Conservation (phyloP, 2,797 vertebrate genomes). For the Prionace glauca region DNA sequence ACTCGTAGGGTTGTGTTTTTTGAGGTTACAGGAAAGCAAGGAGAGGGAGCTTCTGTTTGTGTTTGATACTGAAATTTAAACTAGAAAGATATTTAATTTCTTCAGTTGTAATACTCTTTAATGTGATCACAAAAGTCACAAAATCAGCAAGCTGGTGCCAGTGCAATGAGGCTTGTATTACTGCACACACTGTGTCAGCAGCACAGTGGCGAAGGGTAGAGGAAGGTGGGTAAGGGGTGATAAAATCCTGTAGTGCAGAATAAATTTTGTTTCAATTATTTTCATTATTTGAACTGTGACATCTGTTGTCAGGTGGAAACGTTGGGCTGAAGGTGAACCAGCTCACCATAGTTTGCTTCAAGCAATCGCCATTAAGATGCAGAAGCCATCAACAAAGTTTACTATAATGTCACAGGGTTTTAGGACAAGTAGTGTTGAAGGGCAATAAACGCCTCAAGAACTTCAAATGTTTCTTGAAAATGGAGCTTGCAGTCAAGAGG, state of each 20-base stretch:
- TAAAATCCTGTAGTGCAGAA: neutral
- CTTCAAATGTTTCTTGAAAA: neutral
- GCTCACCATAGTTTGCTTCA: neutral
- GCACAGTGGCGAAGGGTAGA: neutral
- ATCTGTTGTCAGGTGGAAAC: neutral
- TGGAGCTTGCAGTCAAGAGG: neutral
- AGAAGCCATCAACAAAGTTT: neutral
- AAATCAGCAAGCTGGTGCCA: neutral
- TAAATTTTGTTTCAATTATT: neutral
- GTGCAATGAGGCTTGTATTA: neutral
- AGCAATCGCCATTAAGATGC: neutral
- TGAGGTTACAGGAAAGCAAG: neutral
- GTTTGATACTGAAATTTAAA: neutral
- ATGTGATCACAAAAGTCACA: neutral
- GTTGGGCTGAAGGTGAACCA: neutral
- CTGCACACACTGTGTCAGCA: neutral
- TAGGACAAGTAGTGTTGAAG: neutral
- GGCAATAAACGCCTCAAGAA: neutral
- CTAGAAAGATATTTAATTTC: neutral
- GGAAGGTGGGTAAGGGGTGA: neutral
- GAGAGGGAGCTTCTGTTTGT: neutral
- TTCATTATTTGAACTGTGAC: conserved; percentile 1
- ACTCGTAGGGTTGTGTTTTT: neutral
- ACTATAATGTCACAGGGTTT: neutral
- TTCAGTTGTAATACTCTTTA: neutral